A percentile compares a stretch with the other conserved stretches of the same genome.
phyloP scores from a whole-genome alignment of 2,888 invertebrate species.

The Eristalis pertinax region DNA sequence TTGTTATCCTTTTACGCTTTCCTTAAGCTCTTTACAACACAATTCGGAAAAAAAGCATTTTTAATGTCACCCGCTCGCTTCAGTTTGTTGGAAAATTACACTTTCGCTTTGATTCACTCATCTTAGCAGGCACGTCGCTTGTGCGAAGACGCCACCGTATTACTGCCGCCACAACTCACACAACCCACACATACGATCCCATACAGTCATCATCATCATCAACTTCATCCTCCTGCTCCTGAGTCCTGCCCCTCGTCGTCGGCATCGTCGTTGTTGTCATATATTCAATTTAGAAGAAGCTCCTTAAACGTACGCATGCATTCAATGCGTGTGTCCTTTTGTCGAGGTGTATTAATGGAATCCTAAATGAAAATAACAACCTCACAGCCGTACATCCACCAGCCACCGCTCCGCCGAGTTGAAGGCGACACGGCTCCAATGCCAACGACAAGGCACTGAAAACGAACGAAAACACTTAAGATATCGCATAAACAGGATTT shows the following conservation, averaged over 20 bases:
- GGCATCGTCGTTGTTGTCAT: constrained; percentile 4
- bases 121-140: background rate
- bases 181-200: background rate
- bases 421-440: constrained; percentile 35
- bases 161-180: constrained; percentile 1
- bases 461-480: constrained; percentile 67
- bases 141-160: background rate
- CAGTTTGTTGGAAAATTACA: constrained; percentile 54
- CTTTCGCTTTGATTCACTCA: constrained; percentile 50
- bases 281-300: constrained; percentile 61
- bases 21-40: constrained; percentile 57
- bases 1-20: constrained; percentile 57
- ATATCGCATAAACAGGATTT: constrained; percentile 68
- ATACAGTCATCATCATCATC: constrained; percentile 8
- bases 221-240: background rate
- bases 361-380: constrained; percentile 68
- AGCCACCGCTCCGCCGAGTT: background rate
- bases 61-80: constrained; percentile 43
- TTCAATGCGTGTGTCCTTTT: constrained; percentile 46
- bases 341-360: constrained; percentile 71
- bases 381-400: background rate
- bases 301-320: constrained; percentile 49
- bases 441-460: constrained; percentile 32
- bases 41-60: constrained; percentile 42
- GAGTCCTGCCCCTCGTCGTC: background rate